A percentile compares a stretch with the other conserved stretches of the same genome.
Conservation (phyloP, 2,888 invertebrate species). For the Rotaria socialis region DNA sequence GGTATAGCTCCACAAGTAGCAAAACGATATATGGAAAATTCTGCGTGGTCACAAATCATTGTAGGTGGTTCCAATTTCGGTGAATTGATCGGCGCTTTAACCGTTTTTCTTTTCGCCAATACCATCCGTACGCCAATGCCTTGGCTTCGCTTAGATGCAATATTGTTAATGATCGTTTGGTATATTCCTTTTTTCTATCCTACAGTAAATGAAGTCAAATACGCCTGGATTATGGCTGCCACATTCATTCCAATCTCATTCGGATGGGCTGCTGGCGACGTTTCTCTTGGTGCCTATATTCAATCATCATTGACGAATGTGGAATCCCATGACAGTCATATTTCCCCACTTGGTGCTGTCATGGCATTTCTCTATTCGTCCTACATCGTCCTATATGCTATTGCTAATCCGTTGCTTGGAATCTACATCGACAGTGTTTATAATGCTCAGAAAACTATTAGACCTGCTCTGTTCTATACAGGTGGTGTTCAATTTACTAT, state of each 20-base stretch:
- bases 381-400: not conserved
- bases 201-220: not conserved
- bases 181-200: slow-evolving; percentile 15
- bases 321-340: too few relatives aligned
- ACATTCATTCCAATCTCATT: slow-evolving; percentile 28
- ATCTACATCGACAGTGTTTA: slow-evolving; percentile 23
- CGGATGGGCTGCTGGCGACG: slow-evolving; percentile 23
- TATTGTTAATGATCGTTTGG: not conserved
- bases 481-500: too few relatives aligned
- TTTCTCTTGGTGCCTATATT: slow-evolving; percentile 22
- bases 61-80: slow-evolving; percentile 11
- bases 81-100: not conserved
- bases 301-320: not conserved
- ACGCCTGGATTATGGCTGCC: not conserved
- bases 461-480: too few relatives aligned
- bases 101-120: too few relatives aligned
- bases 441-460: not conserved
- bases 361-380: slow-evolving; percentile 27
- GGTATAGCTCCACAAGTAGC: slow-evolving; percentile 26
- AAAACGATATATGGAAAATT: not conserved
- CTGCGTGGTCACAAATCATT: slow-evolving; percentile 31
- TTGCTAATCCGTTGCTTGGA: slow-evolving; percentile 9
- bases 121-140: too few relatives aligned
- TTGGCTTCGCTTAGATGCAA: not conserved
- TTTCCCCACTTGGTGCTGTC: not conserved